These are phyloP conservation scores for Alloscopus bannaensis DNA, from an alignment of 2,888 invertebrate genomes.

Conservation along the genomic window DNA sequence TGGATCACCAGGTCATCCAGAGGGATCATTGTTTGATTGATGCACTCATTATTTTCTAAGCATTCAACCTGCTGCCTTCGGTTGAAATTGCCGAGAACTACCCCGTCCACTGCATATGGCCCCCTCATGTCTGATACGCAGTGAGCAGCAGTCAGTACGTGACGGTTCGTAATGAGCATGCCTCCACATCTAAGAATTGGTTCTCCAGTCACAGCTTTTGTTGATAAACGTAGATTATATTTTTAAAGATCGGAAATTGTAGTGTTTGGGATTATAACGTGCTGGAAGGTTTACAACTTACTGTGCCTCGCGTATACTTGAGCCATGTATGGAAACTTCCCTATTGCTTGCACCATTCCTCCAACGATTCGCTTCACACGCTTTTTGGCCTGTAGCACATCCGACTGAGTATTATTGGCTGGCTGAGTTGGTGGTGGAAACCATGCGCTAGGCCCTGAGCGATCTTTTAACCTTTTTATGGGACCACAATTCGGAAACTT, in stretches of 20 bases:
- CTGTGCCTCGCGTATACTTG: constrained; percentile 52
- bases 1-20: constrained; percentile 68
- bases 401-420: neutral
- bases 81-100: constrained; percentile 61
- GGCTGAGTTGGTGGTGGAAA: neutral
- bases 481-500: constrained; percentile 57
- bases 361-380: constrained; percentile 64
- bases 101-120: constrained; percentile 53
- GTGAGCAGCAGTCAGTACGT: constrained; percentile 81
- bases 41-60: constrained; percentile 37
- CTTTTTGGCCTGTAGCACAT: no score
- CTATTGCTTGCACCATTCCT: constrained; percentile 46
- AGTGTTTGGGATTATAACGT: no score
- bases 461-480: constrained; percentile 9
- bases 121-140: constrained; percentile 54
- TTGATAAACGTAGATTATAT: neutral
- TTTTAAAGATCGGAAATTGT: no score
- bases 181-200: constrained; percentile 82
- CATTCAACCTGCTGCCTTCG: constrained; percentile 48
- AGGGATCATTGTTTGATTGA: constrained; percentile 25
- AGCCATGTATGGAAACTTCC: constrained; percentile 54
- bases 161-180: constrained; percentile 83
- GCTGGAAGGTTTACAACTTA: no score
- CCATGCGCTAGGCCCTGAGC: neutral
- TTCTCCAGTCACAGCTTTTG: constrained; percentile 30